Conservation (phyloP, 1,140 invertebrate species). For the Drosophila arizonae region DNA sequence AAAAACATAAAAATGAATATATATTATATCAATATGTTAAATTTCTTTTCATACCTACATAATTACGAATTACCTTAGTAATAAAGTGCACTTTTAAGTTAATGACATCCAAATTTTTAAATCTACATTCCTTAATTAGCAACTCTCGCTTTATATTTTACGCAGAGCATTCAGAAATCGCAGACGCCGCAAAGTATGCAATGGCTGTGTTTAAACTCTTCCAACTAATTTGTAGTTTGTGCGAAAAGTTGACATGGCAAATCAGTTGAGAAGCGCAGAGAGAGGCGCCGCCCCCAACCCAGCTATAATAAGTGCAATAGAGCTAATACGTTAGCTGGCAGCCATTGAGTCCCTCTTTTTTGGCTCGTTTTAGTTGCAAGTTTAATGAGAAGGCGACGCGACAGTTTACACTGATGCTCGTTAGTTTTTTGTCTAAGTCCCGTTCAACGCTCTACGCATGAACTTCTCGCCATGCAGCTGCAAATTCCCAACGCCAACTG, state of each 20-base stretch:
- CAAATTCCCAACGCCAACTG: neutral
- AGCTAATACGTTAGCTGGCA: constrained; percentile 38
- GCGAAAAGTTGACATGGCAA: constrained; percentile 43
- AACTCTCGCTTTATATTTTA: neutral
- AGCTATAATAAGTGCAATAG: constrained; percentile 11
- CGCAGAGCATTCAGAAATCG: neutral
- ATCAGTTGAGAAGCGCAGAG: neutral
- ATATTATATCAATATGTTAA: too few relatives aligned
- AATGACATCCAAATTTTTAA: too few relatives aligned
- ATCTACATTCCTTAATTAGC: too few relatives aligned
- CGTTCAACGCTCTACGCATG: constrained; percentile 24
- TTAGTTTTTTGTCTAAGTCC: constrained; percentile 60
- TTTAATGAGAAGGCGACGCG: constrained; percentile 64
- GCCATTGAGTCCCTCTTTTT: constrained; percentile 7
- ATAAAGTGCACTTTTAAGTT: too few relatives aligned
- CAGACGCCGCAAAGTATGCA: neutral
- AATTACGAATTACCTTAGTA: too few relatives aligned
- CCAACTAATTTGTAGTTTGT: constrained; percentile 45
- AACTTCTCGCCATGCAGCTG: constrained; percentile 39
- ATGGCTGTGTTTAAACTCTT: neutral
- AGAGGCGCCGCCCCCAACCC: neutral
- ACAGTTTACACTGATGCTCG: constrained; percentile 71
- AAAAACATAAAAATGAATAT: too few relatives aligned
- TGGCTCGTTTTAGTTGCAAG: constrained; percentile 54
- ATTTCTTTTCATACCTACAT: too few relatives aligned